These are phyloP conservation scores for Dolichoris vasculosae DNA, from an alignment of 1,140 invertebrate genomes.

Conservation along the genomic window DNA sequence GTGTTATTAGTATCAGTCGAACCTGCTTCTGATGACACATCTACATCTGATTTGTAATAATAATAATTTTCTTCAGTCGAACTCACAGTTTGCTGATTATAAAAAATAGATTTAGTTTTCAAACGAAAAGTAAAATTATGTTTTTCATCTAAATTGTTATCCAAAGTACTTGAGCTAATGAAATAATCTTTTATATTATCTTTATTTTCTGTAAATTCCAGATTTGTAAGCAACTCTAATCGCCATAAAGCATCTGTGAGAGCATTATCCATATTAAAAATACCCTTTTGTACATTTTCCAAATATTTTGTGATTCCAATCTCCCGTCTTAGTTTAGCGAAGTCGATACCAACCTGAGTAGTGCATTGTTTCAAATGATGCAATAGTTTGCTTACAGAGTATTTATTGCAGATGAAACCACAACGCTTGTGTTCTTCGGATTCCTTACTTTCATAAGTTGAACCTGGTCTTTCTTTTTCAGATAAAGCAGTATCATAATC, in stretches of 20 bases:
- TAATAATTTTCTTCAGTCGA: conserved; percentile 57
- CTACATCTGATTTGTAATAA: conserved; percentile 59
- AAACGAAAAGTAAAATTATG: conserved; percentile 47
- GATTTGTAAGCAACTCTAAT: conserved; percentile 62
- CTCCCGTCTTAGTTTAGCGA: conserved; percentile 51
- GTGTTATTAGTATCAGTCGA: conserved; percentile 45
- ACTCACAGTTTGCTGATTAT: conserved; percentile 54
- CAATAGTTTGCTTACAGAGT: conserved; percentile 60
- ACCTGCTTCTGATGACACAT: conserved; percentile 61
- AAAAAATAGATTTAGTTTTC: conserved; percentile 58
- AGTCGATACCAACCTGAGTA: conserved; percentile 51
- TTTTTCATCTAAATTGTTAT: conserved; percentile 51
- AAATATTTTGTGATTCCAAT: conserved; percentile 36
- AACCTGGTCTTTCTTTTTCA: conserved; percentile 39
- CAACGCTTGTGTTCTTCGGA: conserved; percentile 35
- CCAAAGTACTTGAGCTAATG: not conserved
- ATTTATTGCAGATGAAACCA: conserved; percentile 67
- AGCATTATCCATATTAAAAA: conserved; percentile 53
- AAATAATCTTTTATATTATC: conserved; percentile 28
- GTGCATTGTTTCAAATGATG: conserved; percentile 58
- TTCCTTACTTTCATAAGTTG: conserved; percentile 45
- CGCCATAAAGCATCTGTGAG: conserved; percentile 64
- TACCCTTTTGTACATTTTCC: conserved; percentile 55
- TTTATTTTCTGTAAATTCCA: conserved; percentile 56
- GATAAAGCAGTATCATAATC: conserved; percentile 38